Evolutionary conservation across 2,888 invertebrate species (phyloP).

Genomic region (Carabus problematicus): DNA sequence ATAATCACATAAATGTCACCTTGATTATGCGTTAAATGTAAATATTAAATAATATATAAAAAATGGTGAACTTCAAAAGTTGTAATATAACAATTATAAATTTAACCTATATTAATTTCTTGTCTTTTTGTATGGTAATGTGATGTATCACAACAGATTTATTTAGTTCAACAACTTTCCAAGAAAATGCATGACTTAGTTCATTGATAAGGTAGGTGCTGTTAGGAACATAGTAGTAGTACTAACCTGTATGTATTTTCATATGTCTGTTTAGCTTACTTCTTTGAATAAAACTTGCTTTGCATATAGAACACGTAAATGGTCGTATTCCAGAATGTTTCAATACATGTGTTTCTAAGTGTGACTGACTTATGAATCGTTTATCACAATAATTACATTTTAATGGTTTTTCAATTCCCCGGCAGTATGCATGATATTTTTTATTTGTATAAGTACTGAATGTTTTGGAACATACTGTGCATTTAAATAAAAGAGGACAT

Average conservation of each 20-base stretch:
- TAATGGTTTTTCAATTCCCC: constrained; percentile 62
- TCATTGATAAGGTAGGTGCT: too few relatives aligned
- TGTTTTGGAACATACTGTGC: constrained; percentile 71
- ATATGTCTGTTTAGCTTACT: constrained; percentile 76
- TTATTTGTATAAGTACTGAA: constrained; percentile 73
- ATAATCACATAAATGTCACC: too few relatives aligned
- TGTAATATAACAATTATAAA: too few relatives aligned
- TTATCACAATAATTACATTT: constrained; percentile 63
- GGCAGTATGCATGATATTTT: constrained; percentile 71
- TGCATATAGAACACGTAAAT: constrained; percentile 69
- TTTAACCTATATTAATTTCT: too few relatives aligned
- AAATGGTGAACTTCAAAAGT: too few relatives aligned
- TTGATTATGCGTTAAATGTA: too few relatives aligned
- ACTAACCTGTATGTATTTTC: constrained; percentile 65
- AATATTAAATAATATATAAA: too few relatives aligned
- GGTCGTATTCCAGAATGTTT: constrained; percentile 70
- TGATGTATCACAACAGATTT: too few relatives aligned
- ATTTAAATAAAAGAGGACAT: constrained; percentile 64
- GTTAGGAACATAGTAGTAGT: not conserved
- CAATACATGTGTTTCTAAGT: constrained; percentile 75
- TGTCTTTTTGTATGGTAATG: too few relatives aligned
- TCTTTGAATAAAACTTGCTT: constrained; percentile 72
- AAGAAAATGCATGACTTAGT: not conserved
- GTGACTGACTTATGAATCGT: constrained; percentile 74
- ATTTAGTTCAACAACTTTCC: too few relatives aligned